Base-by-base conservation (phyloP, 1,140 invertebrate genomes). In the Uloborus diversus region DNA sequence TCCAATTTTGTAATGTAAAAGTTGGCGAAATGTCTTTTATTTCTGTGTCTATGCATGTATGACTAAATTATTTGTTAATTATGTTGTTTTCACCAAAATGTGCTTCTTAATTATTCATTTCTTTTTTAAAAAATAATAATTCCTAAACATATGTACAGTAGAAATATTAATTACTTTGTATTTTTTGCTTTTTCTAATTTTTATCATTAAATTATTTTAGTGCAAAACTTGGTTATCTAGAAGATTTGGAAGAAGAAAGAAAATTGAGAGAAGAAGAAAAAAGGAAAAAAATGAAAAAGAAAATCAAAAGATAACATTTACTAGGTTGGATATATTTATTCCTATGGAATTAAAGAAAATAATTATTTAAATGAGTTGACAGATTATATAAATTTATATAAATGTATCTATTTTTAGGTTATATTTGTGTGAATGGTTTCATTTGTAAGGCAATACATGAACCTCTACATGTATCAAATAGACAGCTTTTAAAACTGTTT, bases 221-320 rank as follows among this genome's bases (percentile, higher is more conserved):
- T 83, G 83, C 85, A n/a, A 83, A 83, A 51, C 78, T 85, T 57
- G 86, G 86, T 37, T 62, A 83, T 20, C 69, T 83, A 79, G 86
- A 87, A 82, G 86, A 87, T 83, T 79, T 87, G 35, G 86, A 86
- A 82, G 86, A 87, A 75, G 86, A 86, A 4, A 80, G 82, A 32
- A 81, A 70, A 62, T 85, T 86, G 73, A 80, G 85, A 65, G 84
- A 86, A 76, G 84, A 85, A 57, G 69, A 84, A 64, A 82, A 73
- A 56, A 82, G 56, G 35, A 85, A 85, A 53, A 82, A 79, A 33
- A n/a, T 81, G 56, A 71, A 79, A 61, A 86, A 85, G 73, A 86
- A 84, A 66, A 85, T 65, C 42, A 33, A 30, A 56, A 51, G 53
- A 37, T 30, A 42, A 33, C 65, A 51, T 35, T 51, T 9, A 53